phyloP scores from a whole-genome alignment of 2,113 vertebrate genomes.

The Dasyprocta punctata region DNA sequence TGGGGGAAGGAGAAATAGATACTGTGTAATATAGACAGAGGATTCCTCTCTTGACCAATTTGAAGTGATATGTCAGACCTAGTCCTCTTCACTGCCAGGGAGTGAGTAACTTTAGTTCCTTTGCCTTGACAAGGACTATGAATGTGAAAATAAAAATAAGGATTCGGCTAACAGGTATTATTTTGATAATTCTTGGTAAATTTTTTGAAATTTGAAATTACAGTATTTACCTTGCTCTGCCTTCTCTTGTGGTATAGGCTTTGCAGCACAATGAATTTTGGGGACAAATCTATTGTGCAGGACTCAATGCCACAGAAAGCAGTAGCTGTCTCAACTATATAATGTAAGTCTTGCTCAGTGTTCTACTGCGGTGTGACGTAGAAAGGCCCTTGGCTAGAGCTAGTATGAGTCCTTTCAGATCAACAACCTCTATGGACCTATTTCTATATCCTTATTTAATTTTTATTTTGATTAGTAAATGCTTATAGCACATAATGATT shows the following conservation, averaged over 20 bases:
- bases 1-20: neutral
- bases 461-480: neutral
- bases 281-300: constrained; percentile 86
- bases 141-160: neutral
- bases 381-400: neutral
- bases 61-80: neutral
- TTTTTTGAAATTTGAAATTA: constrained; percentile 15
- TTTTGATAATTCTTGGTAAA: neutral
- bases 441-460: neutral
- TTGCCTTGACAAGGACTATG: neutral
- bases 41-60: neutral
- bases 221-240: neutral
- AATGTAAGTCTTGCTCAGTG: constrained; percentile 48
- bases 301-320: neutral
- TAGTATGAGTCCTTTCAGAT: neutral
- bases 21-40: neutral
- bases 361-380: neutral
- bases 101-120: neutral
- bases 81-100: neutral
- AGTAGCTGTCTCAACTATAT: neutral
- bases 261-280: constrained; percentile 91
- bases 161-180: neutral
- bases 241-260: constrained; percentile 83
- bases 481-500: neutral
- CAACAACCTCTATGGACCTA: neutral